Evolutionary conservation across 2,888 invertebrate genomes (phyloP).

Genomic region (Pheosia gnoma): DNA sequence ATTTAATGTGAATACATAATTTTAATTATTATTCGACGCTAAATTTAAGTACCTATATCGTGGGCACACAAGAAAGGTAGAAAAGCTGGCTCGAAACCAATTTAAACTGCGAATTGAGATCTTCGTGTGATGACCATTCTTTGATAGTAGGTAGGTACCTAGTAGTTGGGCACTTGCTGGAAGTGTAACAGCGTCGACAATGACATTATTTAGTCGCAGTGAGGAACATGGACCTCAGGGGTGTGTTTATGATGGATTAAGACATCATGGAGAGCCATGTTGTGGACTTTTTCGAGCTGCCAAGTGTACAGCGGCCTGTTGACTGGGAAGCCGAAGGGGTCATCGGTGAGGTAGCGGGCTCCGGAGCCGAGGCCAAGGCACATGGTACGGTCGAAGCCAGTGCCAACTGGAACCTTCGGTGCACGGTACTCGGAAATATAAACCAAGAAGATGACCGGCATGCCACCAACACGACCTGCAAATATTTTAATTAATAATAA

Average conservation of each 20-base stretch:
- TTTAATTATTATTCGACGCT: background rate
- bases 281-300: conserved; percentile 64
- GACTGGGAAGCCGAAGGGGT: conserved; percentile 83
- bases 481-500: background rate
- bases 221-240: conserved; percentile 59
- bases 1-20: background rate
- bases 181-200: background rate
- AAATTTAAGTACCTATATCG: background rate
- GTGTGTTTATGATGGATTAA: conserved; percentile 80
- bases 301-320: conserved; percentile 77
- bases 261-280: conserved; percentile 79
- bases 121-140: background rate
- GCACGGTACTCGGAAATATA: conserved; percentile 82
- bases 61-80: too few relatives aligned
- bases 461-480: conserved; percentile 78
- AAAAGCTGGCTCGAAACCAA: background rate
- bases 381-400: conserved; percentile 74
- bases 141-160: background rate
- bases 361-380: conserved; percentile 79
- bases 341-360: conserved; percentile 71
- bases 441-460: conserved; percentile 85
- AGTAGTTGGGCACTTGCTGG: background rate
- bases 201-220: conserved; percentile 36
- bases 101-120: background rate
- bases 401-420: conserved; percentile 63